Evolutionary conservation across 2,113 vertebrate genomes (phyloP).

Genomic region (Sciurus niger): DNA sequence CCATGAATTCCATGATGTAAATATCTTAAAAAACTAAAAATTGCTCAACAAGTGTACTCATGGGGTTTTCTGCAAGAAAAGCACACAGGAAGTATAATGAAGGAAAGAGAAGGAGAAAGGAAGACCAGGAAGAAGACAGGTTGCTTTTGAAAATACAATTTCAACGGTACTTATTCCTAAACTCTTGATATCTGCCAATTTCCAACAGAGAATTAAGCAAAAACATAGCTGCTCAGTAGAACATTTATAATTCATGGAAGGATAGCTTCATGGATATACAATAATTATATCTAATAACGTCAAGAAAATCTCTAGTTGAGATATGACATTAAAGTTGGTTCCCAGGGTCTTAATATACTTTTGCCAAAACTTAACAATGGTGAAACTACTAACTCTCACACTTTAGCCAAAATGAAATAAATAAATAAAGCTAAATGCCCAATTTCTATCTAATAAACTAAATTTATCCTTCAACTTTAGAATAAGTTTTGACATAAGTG

Average conservation of each 20-base stretch:
- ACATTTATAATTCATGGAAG: constrained; percentile 4
- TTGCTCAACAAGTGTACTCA: not conserved
- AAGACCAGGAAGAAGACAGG: not conserved
- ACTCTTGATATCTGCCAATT: not conserved
- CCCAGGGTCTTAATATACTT: not conserved
- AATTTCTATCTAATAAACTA: constrained; percentile 64
- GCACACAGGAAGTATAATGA: not conserved
- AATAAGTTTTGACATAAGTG: constrained; percentile 76
- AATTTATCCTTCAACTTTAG: constrained; percentile 75
- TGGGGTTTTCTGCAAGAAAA: not conserved
- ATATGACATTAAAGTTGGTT: not conserved
- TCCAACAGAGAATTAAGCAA: not conserved
- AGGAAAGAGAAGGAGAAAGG: too few relatives aligned
- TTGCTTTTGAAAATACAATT: not conserved
- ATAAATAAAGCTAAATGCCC: constrained; percentile 49
- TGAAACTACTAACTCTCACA: constrained; percentile 60
- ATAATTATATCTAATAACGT: constrained; percentile 16
- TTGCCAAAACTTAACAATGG: constrained; percentile 59
- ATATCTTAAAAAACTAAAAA: not conserved
- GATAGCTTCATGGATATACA: constrained; percentile 6
- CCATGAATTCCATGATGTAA: not conserved
- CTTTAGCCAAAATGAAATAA: constrained; percentile 52
- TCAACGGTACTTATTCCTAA: not conserved
- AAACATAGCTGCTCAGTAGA: not conserved
- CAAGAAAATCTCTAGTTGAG: constrained; percentile 9